A percentile compares a stretch with the other conserved stretches of the same genome.
These are phyloP conservation scores for Scomberomorus guttatus DNA, from an alignment of 2,797 vertebrate genomes.

Conservation along the genomic window DNA sequence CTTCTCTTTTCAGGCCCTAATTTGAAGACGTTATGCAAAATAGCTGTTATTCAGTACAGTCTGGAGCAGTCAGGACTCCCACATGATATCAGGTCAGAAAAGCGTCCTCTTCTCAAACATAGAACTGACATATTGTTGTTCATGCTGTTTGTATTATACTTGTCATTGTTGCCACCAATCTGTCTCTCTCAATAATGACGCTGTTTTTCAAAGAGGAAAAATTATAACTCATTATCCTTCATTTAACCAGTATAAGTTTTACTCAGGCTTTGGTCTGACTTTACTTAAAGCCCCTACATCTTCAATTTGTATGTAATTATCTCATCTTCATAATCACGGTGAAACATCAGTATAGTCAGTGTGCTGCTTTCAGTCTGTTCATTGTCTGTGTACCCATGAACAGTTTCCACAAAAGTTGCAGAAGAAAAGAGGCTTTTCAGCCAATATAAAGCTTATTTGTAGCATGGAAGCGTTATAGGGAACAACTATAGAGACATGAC, in stretches of 20 bases:
- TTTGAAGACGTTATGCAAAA: constrained; percentile 98
- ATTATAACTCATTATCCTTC: constrained; percentile 65
- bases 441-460: constrained; percentile 4
- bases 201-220: constrained; percentile 49
- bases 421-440: background rate
- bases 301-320: constrained; percentile 25
- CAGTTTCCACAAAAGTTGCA: background rate
- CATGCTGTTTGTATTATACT: constrained; percentile 44
- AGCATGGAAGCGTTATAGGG: background rate
- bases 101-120: constrained; percentile 43
- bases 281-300: background rate
- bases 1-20: constrained; percentile 90
- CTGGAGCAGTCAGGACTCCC: constrained; percentile 98
- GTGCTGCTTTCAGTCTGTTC: constrained; percentile 26
- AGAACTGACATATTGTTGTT: constrained; percentile 45
- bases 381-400: constrained; percentile 7
- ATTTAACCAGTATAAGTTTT: constrained; percentile 40
- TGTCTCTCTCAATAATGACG: constrained; percentile 42
- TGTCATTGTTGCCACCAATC: constrained; percentile 38
- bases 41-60: constrained; percentile 98
- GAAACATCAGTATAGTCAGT: background rate
- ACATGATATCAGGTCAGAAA: constrained; percentile 95
- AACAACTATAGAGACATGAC: background rate
- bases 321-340: background rate
- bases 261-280: constrained; percentile 40